Evolutionary conservation across 2,113 vertebrate species (phyloP).

Genomic region (Serilophus lunatus): DNA sequence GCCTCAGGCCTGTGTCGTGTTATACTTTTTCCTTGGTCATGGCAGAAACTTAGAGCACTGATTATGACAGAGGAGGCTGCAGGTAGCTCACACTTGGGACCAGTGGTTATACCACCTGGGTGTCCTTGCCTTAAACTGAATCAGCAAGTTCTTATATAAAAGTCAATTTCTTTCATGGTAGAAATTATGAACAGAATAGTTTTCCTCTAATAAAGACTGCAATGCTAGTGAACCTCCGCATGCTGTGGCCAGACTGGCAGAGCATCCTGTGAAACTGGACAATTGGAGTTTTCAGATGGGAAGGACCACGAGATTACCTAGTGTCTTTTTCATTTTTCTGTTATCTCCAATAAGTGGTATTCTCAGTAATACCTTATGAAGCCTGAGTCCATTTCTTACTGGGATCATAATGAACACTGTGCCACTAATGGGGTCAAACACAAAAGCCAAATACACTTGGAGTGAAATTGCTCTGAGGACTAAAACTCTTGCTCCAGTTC

Average conservation of each 20-base stretch:
- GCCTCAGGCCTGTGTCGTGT: background rate
- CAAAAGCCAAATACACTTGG: background rate
- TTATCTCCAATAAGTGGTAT: background rate
- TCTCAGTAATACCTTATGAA: background rate
- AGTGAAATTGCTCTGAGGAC: background rate
- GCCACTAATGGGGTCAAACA: background rate
- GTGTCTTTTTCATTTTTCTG: background rate
- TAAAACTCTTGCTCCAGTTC: background rate
- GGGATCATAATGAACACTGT: background rate
- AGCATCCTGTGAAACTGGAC: background rate
- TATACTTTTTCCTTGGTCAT: background rate
- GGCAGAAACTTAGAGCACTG: background rate
- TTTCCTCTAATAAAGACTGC: background rate
- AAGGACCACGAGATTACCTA: background rate
- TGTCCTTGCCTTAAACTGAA: background rate
- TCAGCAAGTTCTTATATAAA: background rate
- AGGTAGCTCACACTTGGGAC: background rate
- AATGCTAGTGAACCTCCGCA: accelerated
- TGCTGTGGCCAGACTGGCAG: background rate
- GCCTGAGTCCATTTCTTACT: background rate
- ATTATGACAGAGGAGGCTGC: background rate
- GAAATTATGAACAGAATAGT: background rate
- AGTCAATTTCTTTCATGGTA: accelerated
- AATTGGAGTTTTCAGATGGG: background rate
- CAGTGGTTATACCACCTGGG: accelerated